Percentiles rank a stretch among this genome's conserved stretches.
These are phyloP conservation scores for Diplazon laetatorius DNA, from an alignment of 2,888 invertebrate species.

Conservation along the genomic window DNA sequence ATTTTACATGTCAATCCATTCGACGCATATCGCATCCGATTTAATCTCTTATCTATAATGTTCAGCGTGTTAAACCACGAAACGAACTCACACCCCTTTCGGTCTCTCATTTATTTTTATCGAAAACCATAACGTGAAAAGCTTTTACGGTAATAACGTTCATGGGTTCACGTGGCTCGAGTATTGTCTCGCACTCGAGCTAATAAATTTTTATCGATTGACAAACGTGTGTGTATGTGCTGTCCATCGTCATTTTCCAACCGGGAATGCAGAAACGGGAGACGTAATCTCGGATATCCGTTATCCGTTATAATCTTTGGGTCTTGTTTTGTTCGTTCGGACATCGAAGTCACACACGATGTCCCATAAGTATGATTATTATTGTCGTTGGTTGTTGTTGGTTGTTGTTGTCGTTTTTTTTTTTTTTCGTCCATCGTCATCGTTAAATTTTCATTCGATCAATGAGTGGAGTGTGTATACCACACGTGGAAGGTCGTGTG, in stretches of 20 bases:
- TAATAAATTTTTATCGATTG: constrained; percentile 53
- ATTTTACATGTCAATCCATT: not conserved
- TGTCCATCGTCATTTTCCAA: constrained; percentile 32
- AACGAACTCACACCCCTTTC: not conserved
- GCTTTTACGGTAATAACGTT: constrained; percentile 5
- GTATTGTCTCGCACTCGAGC: not conserved
- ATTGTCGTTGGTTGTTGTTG: constrained; percentile 61
- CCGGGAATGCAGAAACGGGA: constrained; percentile 3
- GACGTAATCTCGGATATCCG: constrained; percentile 51
- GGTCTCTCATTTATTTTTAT: not conserved
- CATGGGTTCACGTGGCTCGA: not conserved
- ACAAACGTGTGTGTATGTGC: constrained; percentile 47
- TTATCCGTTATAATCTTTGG: constrained; percentile 57
- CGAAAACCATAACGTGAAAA: not conserved
- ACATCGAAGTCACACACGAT: constrained; percentile 55
- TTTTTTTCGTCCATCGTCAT: constrained; percentile 61
- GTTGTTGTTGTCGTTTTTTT: too few relatives aligned
- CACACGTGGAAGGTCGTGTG: constrained; percentile 10
- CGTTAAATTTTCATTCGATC: constrained; percentile 64
- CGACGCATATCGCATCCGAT: constrained; percentile 69
- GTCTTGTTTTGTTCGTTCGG: constrained; percentile 55
- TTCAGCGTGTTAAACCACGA: constrained; percentile 72
- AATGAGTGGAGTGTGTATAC: constrained; percentile 39
- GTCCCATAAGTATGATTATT: constrained; percentile 63
- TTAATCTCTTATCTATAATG: constrained; percentile 75